phyloP scores from a whole-genome alignment of 2,113 vertebrate genomes.

The Coracopsis vasa region DNA sequence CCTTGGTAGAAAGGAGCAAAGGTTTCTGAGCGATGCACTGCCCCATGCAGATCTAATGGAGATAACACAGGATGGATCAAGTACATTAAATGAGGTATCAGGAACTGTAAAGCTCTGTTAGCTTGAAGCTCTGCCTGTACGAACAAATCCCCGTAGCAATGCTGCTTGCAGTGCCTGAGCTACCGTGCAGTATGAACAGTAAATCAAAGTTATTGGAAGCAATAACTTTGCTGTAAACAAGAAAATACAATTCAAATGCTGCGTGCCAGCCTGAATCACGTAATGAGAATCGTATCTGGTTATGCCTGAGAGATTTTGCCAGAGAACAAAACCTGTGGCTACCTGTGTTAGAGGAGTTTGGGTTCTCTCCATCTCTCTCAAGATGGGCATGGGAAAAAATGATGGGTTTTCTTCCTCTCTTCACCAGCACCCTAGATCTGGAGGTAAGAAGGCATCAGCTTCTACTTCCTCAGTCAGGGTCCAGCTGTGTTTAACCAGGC shows the following conservation, averaged over 20 bases:
- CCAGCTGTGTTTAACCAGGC: neutral
- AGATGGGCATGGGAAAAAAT: neutral
- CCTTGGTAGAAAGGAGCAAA: neutral
- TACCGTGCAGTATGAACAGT: neutral
- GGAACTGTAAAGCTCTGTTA: neutral
- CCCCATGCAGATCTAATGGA: neutral
- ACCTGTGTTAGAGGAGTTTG: neutral
- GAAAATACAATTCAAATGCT: neutral
- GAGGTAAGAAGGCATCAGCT: neutral
- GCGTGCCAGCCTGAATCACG: neutral
- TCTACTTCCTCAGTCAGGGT: neutral
- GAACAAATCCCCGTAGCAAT: neutral
- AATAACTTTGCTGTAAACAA: neutral
- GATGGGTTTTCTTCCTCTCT: neutral
- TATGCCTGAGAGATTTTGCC: neutral
- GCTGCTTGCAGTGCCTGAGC: neutral
- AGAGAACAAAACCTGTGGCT: neutral
- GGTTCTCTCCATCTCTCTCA: neutral
- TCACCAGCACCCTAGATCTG: neutral
- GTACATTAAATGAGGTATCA: neutral
- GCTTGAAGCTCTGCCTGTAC: neutral
- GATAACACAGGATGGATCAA: neutral
- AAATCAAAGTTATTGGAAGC: neutral
- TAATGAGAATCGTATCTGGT: neutral
- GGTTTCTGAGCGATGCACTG: neutral